Evolutionary conservation across 2,797 vertebrate genomes (phyloP).

Genomic region (Tarsius wallacei): DNA sequence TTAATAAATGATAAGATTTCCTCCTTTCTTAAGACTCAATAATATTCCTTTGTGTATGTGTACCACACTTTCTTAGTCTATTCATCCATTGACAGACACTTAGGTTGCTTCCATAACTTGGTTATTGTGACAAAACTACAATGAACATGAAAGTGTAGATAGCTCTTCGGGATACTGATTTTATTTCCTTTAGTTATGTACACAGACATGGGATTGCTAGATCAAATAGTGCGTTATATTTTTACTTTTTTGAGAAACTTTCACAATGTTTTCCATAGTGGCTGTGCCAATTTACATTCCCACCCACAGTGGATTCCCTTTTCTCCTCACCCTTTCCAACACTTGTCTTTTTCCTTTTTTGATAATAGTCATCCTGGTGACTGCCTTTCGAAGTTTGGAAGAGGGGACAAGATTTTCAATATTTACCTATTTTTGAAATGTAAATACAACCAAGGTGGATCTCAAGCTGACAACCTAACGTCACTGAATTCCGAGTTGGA

Average conservation of each 20-base stretch:
- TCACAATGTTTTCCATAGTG: background rate
- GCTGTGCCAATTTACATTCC: background rate
- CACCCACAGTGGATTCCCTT: background rate
- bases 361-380: background rate
- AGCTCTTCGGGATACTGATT: background rate
- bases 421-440: background rate
- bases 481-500: background rate
- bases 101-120: background rate
- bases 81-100: background rate
- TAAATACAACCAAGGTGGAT: background rate
- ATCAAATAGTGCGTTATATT: background rate
- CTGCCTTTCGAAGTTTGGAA: background rate
- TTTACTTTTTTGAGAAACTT: background rate
- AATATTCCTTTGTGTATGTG: background rate
- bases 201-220: background rate
- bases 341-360: background rate
- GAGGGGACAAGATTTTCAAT: background rate
- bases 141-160: background rate
- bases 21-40: background rate
- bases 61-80: background rate
- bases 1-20: background rate
- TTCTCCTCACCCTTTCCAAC: background rate
- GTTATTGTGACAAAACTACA: background rate
- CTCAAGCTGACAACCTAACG: background rate
- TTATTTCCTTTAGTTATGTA: background rate